A percentile compares a stretch with the other conserved stretches of the same genome.
Conservation (phyloP, 1,140 invertebrate species). For the Papilio dardanus region DNA sequence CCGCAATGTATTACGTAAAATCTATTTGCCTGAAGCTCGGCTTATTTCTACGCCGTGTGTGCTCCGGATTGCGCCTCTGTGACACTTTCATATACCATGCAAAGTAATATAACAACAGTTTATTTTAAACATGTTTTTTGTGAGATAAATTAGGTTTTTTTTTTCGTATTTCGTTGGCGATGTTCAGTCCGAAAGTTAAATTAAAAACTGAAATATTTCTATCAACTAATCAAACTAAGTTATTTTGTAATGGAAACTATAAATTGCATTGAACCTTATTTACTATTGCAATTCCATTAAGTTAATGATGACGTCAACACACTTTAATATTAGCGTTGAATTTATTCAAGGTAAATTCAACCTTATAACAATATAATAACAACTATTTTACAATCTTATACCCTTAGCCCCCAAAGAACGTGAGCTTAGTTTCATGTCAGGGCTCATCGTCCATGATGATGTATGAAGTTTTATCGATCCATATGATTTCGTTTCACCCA, state of each 20-base stretch:
- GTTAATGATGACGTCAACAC: conserved; percentile 1
- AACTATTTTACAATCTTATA: background rate
- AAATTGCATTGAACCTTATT: background rate
- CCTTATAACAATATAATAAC: background rate
- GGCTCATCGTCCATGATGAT: background rate
- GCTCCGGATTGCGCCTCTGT: background rate
- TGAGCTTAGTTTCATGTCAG: background rate
- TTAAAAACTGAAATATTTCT: background rate
- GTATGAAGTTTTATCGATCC: conserved; percentile 14
- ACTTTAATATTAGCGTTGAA: background rate
- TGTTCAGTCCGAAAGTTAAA: background rate
- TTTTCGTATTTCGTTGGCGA: background rate
- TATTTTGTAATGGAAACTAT: background rate
- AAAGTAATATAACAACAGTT: background rate
- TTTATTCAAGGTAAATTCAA: background rate
- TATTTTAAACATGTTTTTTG: background rate
- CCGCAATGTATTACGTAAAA: conserved; percentile 34
- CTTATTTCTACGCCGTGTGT: conserved; percentile 19
- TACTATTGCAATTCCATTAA: conserved; percentile 8
- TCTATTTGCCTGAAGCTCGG: conserved; percentile 30
- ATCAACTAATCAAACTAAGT: background rate
- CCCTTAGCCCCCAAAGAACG: background rate
- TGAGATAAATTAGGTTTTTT: background rate
- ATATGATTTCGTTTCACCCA: background rate
- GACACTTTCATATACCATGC: conserved; percentile 7